These are phyloP conservation scores for Halictus quadricinctus DNA, from an alignment of 2,888 invertebrate species.

Conservation along the genomic window DNA sequence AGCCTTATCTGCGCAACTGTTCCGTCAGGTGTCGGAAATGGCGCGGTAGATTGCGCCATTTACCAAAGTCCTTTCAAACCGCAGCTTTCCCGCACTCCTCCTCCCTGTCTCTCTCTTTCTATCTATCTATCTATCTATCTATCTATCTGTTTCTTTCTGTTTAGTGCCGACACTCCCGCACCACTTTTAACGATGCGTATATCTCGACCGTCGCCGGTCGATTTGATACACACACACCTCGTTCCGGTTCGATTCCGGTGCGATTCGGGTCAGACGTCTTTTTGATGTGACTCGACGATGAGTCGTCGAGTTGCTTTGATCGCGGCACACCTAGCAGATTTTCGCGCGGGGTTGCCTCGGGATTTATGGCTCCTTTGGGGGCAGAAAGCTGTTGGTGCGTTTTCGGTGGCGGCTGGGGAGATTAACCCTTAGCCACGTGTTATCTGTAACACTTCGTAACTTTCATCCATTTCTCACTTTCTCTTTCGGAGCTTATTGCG, in stretches of 20 bases:
- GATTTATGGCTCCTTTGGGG: not conserved
- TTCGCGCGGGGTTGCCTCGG: not conserved
- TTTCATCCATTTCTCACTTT: not conserved
- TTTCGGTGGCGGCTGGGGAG: not conserved
- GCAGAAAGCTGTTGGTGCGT: not conserved
- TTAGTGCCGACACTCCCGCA: not conserved
- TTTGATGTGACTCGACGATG: not conserved
- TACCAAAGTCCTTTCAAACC: slow-evolving; percentile 52
- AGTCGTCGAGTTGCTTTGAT: not conserved
- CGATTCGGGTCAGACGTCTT: not conserved
- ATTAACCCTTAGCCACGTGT: not conserved
- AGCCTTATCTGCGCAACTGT: slow-evolving; percentile 50
- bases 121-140: not conserved
- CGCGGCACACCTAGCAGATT: not conserved
- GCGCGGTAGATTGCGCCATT: slow-evolving; percentile 61
- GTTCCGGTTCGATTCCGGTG: slow-evolving; percentile 1
- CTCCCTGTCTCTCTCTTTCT: not conserved
- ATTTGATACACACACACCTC: not conserved
- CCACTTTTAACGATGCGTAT: slow-evolving; percentile 31
- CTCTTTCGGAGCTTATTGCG: not conserved
- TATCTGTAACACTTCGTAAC: not conserved
- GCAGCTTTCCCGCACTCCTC: slow-evolving; percentile 16
- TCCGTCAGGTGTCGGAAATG: slow-evolving; percentile 63
- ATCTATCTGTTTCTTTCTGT: not conserved
- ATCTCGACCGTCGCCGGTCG: not conserved